Conservation (phyloP, 1,140 invertebrate genomes). For the Cephus cinctus region DNA sequence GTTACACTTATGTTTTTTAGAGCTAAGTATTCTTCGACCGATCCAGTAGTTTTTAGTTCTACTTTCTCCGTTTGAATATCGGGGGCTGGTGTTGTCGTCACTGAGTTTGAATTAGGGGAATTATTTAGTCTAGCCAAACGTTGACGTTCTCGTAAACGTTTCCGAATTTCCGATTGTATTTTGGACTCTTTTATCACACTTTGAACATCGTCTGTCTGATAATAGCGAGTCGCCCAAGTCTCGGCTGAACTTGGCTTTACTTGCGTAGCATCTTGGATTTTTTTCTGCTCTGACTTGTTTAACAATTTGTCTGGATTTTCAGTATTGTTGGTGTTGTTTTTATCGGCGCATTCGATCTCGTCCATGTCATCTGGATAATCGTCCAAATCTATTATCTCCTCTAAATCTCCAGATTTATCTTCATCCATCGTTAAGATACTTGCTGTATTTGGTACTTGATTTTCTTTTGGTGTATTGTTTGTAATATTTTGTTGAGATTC, state of each 20-base stretch:
- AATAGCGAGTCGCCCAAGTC: slow-evolving; percentile 53
- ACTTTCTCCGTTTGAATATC: slow-evolving; percentile 13
- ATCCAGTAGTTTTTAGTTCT: slow-evolving; percentile 41
- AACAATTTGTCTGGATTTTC: not conserved
- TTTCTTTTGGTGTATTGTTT: too few species aligned
- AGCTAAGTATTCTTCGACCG: slow-evolving; percentile 52
- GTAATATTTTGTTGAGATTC: too few species aligned
- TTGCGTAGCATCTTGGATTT: too few species aligned
- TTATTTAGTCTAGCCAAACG: slow-evolving; percentile 42
- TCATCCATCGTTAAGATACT: too few species aligned
- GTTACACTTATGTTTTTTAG: slow-evolving; percentile 34
- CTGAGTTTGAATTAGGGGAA: slow-evolving; percentile 32
- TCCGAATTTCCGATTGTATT: slow-evolving; percentile 54
- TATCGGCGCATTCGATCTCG: slow-evolving; percentile 35
- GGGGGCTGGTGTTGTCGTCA: not conserved
- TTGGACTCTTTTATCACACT: slow-evolving; percentile 55
- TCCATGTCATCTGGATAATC: slow-evolving; percentile 52
- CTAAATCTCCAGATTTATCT: slow-evolving; percentile 31
- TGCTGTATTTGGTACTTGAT: too few species aligned
- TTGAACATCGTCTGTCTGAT: slow-evolving; percentile 52
- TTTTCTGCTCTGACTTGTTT: slow-evolving; percentile 7
- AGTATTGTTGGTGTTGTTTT: slow-evolving; percentile 14
- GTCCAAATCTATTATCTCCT: slow-evolving; percentile 53
- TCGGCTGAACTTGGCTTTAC: slow-evolving; percentile 26
- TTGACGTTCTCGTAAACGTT: slow-evolving; percentile 50